These are phyloP conservation scores for Hoplias malabaricus DNA, from an alignment of 2,113 vertebrate genomes.

Conservation along the genomic window DNA sequence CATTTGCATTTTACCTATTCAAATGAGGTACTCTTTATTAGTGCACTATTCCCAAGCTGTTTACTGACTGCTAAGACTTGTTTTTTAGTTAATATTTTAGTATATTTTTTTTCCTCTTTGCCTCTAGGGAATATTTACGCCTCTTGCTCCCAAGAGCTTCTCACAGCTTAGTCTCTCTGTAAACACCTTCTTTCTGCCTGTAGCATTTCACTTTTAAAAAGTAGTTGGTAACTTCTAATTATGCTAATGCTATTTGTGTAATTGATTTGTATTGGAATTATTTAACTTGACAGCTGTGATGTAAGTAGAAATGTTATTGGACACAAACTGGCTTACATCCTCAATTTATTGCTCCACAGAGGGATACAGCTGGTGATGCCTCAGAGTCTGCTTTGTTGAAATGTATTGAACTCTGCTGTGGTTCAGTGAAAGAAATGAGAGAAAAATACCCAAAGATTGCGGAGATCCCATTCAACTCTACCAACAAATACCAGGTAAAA, in stretches of 20 bases:
- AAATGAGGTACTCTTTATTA: too few relatives aligned
- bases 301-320: background rate
- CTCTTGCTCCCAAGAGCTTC: constrained; percentile 34
- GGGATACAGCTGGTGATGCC: constrained; percentile 88
- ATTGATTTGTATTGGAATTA: background rate
- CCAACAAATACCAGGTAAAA: constrained; percentile 92
- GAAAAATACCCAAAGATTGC: constrained; percentile 81
- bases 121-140: constrained; percentile 2
- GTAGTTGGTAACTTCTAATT: background rate
- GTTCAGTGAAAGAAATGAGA: constrained; percentile 86
- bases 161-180: constrained; percentile 10
- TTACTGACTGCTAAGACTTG: constrained; percentile 26
- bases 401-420: constrained; percentile 91
- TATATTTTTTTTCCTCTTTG: background rate
- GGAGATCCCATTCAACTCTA: constrained; percentile 94
- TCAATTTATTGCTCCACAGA: constrained; percentile 70
- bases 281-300: background rate
- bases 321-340: background rate
- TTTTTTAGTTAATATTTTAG: constrained; percentile 32
- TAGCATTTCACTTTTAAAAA: background rate
- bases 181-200: constrained; percentile 19
- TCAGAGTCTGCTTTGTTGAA: constrained; percentile 92
- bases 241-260: background rate
- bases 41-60: background rate
- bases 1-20: background rate